Evolutionary conservation across 2,113 vertebrate genomes (phyloP), one percentile per base, ranked within the genome.

Genomic region (Datnioides undecimradiatus): DNA sequence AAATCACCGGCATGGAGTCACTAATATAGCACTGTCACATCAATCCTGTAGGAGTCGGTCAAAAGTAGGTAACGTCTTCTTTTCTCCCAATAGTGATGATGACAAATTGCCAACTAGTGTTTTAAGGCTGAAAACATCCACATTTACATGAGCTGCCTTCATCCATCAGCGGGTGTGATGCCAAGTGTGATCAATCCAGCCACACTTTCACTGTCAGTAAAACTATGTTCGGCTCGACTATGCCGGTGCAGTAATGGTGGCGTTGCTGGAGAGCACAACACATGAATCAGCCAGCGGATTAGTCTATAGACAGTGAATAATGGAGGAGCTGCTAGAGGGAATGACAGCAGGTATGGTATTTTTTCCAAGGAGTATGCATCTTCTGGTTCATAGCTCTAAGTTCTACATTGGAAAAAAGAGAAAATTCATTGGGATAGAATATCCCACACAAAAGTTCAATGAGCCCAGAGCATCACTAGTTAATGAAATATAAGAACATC

Each of bases 231-330:
- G 48, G 75, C 69, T 82, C 10, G 6, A 52, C 63, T 55, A 23
- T 64, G 57, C 36, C 58, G 51, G 41, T 33, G 74, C 29, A 65
- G 63, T 74, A 46, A 83, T 81, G 62, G 52, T 14, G 12, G 43
- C 8, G 8, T 58, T 57, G 36, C 67, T 54, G 8, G n/a, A 79
- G 43, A 75, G 65, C 55, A 67, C 29, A 41, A 63, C 48, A 66
- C 65, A 79, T 71, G 45, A 84, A 85, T 84, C 82, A 87, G 52
- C 51, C 5, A 69, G 25, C 13, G 5, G 51, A 79, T 79, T 69
- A 70, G 27, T 62, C 8, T 41, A 69, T 8, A n/a, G 52, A 70
- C 73, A 73, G 73, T 69, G 38, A 73, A 69, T 82, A 83, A 81
- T 79, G 7, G 38, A 81, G 23, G 62, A 52, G 25, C 40, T 58